phyloP scores from a whole-genome alignment of 35 echinoderm and acorn worm species.

The Patiria miniata region DNA sequence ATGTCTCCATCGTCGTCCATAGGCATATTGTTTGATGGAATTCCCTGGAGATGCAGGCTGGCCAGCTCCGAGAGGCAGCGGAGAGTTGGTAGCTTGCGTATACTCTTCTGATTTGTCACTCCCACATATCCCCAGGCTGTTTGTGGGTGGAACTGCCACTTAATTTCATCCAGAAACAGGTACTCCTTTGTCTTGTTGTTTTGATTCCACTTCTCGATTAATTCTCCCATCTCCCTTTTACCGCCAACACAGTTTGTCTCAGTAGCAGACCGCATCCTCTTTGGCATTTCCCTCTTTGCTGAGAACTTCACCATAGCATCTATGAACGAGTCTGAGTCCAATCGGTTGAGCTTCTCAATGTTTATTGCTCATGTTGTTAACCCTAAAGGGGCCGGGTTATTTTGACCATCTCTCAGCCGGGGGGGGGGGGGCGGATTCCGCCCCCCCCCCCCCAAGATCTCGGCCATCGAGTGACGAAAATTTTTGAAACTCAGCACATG shows the following conservation, averaged over 20 bases:
- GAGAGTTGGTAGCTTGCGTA: conserved; percentile 19
- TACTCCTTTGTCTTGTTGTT: too few species aligned
- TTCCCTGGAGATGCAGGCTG: neutral
- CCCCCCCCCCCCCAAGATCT: too few species aligned
- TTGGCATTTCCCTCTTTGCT: conserved; percentile 22
- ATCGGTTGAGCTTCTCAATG: conserved; percentile 4
- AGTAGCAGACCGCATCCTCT: conserved; percentile 17
- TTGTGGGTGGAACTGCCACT: too few species aligned
- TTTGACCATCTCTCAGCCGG: too few species aligned
- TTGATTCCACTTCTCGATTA: conserved; percentile 19
- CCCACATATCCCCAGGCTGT: conserved; percentile 66
- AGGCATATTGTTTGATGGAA: neutral
- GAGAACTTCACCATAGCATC: conserved; percentile 32
- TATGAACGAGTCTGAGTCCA: conserved; percentile 29
- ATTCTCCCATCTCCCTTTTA: conserved; percentile 17
- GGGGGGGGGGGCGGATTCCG: too few species aligned
- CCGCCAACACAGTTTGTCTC: conserved; percentile 46
- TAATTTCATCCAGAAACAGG: too few species aligned
- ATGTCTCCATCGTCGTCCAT: too few species aligned
- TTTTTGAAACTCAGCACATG: too few species aligned
- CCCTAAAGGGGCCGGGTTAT: too few species aligned
- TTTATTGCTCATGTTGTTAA: conserved; percentile 28
- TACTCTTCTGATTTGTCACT: conserved; percentile 54
- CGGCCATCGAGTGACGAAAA: too few species aligned
- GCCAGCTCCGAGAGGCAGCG: conserved; percentile 3